Evolutionary conservation across 2,113 vertebrate genomes (phyloP).

Genomic region (Tragelaphus strepsiceros): DNA sequence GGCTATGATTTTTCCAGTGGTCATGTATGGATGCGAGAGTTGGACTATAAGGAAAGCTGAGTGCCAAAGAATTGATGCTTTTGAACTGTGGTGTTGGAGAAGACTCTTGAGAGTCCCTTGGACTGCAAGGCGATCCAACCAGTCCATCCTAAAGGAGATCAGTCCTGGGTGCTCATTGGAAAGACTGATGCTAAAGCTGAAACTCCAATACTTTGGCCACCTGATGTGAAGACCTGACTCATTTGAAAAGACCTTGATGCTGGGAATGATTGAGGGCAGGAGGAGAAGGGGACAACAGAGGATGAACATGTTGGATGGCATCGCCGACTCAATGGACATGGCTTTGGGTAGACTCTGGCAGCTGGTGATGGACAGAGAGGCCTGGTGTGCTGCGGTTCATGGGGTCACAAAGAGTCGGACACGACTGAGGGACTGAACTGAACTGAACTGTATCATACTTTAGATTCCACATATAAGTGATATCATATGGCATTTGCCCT

Average conservation of each 20-base stretch:
- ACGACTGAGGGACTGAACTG: not conserved
- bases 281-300: not conserved
- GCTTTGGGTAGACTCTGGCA: accelerated
- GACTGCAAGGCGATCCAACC: not conserved
- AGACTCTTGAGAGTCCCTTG: not conserved
- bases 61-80: accelerated
- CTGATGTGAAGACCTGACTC: accelerated
- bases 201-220: not conserved
- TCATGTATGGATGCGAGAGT: not conserved
- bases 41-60: not conserved
- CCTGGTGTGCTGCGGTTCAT: accelerated
- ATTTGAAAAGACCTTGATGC: not conserved
- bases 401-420: accelerated
- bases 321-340: not conserved
- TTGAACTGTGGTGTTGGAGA: not conserved
- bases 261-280: not conserved
- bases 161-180: not conserved
- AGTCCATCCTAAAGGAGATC: not conserved
- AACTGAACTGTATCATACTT: not conserved
- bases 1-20: not conserved
- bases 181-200: not conserved
- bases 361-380: not conserved
- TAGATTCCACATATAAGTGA: not conserved
- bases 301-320: not conserved
- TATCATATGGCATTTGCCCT: not conserved